Evolutionary conservation across 2,888 invertebrate genomes (phyloP).

Genomic region (Lutraria lutraria): DNA sequence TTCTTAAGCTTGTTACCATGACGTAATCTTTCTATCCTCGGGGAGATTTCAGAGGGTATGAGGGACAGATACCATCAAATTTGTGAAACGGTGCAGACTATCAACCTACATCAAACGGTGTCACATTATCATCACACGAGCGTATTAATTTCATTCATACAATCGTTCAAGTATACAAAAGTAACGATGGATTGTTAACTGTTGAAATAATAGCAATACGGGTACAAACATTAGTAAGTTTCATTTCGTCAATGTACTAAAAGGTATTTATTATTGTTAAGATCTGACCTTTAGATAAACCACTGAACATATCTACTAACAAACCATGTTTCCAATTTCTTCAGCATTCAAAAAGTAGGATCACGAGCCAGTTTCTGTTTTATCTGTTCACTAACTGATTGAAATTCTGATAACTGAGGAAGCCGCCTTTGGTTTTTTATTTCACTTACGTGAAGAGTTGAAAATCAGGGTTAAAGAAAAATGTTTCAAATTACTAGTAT

Average conservation of each 20-base stretch:
- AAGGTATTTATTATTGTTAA: not conserved
- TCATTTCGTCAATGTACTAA: not conserved
- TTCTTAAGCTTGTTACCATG: slow-evolving; percentile 6
- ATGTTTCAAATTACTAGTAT: too few species aligned
- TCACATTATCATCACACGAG: slow-evolving; percentile 28
- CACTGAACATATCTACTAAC: not conserved
- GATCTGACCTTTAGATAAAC: not conserved
- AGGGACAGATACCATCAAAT: slow-evolving; percentile 5
- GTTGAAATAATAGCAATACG: not conserved
- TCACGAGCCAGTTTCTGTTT: too few species aligned
- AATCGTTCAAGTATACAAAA: slow-evolving; percentile 23
- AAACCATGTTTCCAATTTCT: not conserved
- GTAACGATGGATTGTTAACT: slow-evolving; percentile 7
- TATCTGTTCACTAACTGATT: too few species aligned
- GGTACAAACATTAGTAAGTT: slow-evolving; percentile 7
- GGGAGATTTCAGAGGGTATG: not conserved
- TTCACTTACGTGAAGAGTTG: too few species aligned
- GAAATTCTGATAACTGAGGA: too few species aligned
- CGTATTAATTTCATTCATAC: slow-evolving; percentile 27
- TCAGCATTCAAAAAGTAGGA: not conserved
- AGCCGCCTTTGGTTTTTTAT: too few species aligned
- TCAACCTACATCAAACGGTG: slow-evolving; percentile 19
- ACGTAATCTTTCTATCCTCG: slow-evolving; percentile 14
- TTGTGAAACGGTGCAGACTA: slow-evolving; percentile 21
- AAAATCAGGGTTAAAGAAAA: too few species aligned